Evolutionary conservation across 2,113 vertebrate genomes (phyloP).

Genomic region (Fukomys damarensis): DNA sequence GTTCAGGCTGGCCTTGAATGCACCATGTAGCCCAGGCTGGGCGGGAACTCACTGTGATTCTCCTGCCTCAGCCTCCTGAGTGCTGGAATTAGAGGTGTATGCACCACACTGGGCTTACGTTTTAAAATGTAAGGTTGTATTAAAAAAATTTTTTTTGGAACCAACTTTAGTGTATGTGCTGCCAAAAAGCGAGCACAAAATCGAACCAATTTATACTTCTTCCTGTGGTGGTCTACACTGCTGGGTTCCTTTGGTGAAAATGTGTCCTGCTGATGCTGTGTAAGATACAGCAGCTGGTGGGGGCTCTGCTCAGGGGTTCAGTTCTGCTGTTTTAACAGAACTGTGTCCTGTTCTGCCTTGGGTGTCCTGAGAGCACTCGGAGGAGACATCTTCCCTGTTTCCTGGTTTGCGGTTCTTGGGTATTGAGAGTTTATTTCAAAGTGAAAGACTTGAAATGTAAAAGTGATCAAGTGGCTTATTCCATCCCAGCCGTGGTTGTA

Average conservation of each 20-base stretch:
- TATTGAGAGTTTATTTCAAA: slow-evolving; percentile 4
- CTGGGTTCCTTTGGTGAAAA: neutral
- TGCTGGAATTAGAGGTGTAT: neutral
- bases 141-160: neutral
- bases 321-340: neutral
- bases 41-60: neutral
- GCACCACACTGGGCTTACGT: neutral
- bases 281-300: neutral
- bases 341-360: neutral
- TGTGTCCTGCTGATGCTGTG: fast-evolving
- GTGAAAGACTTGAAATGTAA: neutral
- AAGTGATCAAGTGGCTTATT: neutral
- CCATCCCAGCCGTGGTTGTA: neutral
- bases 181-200: too few relatives aligned
- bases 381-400: neutral
- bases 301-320: neutral
- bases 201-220: neutral
- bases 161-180: too few relatives aligned
- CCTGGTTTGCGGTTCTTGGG: neutral
- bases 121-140: neutral
- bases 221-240: fast-evolving
- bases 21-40: neutral
- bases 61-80: neutral
- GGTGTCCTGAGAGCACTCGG: neutral
- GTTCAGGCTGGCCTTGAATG: neutral